Percentiles rank a stretch among this genome's conserved stretches.
These are phyloP conservation scores for Mastigias papua DNA, from an alignment of 30 jellyfish, hydroid and myxozoan species.

Conservation along the genomic window DNA sequence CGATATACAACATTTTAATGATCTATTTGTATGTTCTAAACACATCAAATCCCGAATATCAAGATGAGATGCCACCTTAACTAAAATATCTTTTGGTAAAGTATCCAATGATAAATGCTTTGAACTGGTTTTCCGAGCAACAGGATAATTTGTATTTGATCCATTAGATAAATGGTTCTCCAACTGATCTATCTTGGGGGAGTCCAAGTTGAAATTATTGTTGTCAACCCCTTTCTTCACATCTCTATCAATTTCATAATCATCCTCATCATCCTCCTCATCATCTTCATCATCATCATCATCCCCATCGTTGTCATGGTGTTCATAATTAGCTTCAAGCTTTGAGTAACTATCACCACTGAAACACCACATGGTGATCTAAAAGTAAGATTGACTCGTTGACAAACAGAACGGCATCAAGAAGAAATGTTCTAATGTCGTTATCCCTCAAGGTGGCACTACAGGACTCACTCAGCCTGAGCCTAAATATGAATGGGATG, in stretches of 20 bases:
- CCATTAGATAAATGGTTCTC: background rate
- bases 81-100: constrained; percentile 45
- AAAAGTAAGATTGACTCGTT: background rate
- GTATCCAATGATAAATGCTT: constrained; percentile 11
- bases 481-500: no score
- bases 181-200: background rate
- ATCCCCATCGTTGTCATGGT: constrained; percentile 12
- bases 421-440: background rate
- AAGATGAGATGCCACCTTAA: constrained; percentile 23
- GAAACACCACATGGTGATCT: constrained; percentile 13
- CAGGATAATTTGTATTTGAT: background rate
- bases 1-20: constrained; percentile 9
- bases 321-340: background rate
- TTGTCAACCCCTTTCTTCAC: background rate
- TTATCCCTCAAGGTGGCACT: background rate
- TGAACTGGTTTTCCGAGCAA: background rate
- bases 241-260: background rate
- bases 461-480: no score
- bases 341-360: background rate
- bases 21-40: constrained; percentile 4
- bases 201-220: background rate
- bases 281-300: background rate
- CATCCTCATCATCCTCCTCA: constrained; percentile 8
- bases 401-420: background rate
- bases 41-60: constrained; percentile 35